Base-by-base conservation (phyloP, 2,888 invertebrate species). In the Nemotelus pantherinus region DNA sequence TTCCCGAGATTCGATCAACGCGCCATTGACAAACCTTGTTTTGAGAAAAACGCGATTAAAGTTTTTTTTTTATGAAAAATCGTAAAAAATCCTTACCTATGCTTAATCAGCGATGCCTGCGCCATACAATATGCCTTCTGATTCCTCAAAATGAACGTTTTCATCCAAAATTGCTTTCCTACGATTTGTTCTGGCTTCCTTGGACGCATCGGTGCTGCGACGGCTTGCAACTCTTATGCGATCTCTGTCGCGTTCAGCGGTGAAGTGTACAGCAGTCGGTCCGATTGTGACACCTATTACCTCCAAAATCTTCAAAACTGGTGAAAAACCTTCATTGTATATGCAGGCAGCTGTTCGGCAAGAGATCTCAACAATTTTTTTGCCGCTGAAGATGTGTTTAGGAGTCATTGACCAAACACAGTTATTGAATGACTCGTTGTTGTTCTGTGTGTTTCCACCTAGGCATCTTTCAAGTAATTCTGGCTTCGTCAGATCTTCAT, bases 241-340 rank as follows among this genome's bases (percentile, higher is more conserved):
- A 45, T 77, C 65, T 39, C 65, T 43, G 77, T 80, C 79, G 25
- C 79, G 76, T 10, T 57, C 55, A 57, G 10, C 70, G 60, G 77
- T 79, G 67, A 64, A 79, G 43, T 77, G 43, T 47, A 63, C 75
- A 65, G 80, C 77, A 45, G 48, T 78, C 41, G 67, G 75, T 64
- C 81, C 79, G 53, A 81, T 63, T 63, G 9, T 63, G 63, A 63
- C 41, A 41, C 63, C 41, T 25, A 41, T 63, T 41, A 63, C 41
- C 25, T 80, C 78, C 80, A 81, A 67, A 10, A 81, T 81, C 76
- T 80, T 82, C 9, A 81, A 77, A 68, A 82, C 48, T 65, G 82
- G 79, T 10, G 57, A 47, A 41, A 80, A 80, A 6, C 80, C 81
- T 77, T 81, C 79, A 71, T 82, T 82, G 45, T 80, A 82, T 55